Conservation (phyloP, 2,113 vertebrate genomes). For the human (Homo sapiens) region DNA sequence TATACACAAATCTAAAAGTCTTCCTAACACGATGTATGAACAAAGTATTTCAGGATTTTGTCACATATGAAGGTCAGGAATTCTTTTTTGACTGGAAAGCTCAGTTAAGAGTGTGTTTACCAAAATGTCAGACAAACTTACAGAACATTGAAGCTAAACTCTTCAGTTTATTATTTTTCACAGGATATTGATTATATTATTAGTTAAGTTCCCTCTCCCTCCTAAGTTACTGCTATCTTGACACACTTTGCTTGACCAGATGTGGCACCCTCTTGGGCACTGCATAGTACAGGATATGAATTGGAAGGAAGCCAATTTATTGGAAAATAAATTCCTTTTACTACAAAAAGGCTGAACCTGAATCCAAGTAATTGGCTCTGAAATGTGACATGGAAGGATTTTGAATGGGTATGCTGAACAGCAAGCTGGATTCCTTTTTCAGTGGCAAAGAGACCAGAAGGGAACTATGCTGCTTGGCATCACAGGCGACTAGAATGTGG, state of each 20-base stretch:
- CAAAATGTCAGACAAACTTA: not conserved
- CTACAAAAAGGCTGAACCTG: not conserved
- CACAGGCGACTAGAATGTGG: not conserved
- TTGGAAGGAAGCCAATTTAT: not conserved
- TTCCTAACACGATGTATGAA: not conserved
- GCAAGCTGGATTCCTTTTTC: not conserved
- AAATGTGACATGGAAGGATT: not conserved
- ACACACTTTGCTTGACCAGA: not conserved
- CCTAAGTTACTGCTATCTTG: not conserved
- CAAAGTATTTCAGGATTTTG: not conserved
- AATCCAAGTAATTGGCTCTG: not conserved
- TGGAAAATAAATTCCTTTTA: not conserved
- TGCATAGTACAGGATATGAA: not conserved
- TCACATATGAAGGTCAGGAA: not conserved
- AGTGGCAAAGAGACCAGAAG: not conserved
- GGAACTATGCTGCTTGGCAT: not conserved
- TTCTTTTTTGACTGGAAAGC: not conserved
- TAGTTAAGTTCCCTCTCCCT: not conserved
- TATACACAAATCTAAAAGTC: not conserved
- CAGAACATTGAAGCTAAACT: not conserved
- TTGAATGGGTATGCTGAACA: not conserved
- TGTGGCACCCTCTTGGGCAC: not conserved
- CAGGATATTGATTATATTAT: not conserved
- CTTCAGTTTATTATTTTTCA: not conserved
- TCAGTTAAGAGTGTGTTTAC: not conserved